These are phyloP conservation scores for Eugnorisma glareosa DNA, from an alignment of 2,888 invertebrate species.

Conservation along the genomic window DNA sequence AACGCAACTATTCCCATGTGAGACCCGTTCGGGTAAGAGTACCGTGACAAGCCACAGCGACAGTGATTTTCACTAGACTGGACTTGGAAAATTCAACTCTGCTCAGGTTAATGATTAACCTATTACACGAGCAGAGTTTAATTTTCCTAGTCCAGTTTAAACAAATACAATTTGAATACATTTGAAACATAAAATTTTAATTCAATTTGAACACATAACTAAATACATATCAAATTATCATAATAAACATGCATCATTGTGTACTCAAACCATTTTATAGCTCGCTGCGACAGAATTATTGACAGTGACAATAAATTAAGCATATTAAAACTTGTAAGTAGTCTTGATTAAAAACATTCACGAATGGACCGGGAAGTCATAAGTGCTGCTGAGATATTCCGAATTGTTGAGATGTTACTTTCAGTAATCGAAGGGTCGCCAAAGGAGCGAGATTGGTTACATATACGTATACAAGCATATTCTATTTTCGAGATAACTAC, in stretches of 20 bases:
- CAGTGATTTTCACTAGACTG: not conserved
- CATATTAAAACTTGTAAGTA: not conserved
- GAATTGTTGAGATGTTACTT: not conserved
- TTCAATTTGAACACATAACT: too few relatives aligned
- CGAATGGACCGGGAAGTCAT: too few relatives aligned
- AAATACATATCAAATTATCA: too few relatives aligned
- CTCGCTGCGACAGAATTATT: not conserved
- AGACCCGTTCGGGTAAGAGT: slow-evolving; percentile 15
- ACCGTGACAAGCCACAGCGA: slow-evolving; percentile 35
- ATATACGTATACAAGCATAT: too few relatives aligned
- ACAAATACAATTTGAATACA: too few relatives aligned
- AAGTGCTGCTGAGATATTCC: not conserved
- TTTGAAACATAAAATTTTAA: too few relatives aligned
- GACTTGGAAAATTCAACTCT: not conserved
- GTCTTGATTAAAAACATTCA: too few relatives aligned
- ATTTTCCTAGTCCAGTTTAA: too few relatives aligned
- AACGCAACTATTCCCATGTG: slow-evolving; percentile 71
- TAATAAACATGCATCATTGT: not conserved
- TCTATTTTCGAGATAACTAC: too few relatives aligned
- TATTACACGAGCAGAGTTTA: too few relatives aligned
- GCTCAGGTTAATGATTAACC: too few relatives aligned
- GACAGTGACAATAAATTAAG: not conserved
- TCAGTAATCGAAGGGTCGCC: not conserved
- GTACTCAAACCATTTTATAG: not conserved
- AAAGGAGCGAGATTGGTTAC: too few relatives aligned